A percentile compares a stretch with the other conserved stretches of the same genome.
Conservation (phyloP, 2,888 invertebrate species). For the Andrena fulva region DNA sequence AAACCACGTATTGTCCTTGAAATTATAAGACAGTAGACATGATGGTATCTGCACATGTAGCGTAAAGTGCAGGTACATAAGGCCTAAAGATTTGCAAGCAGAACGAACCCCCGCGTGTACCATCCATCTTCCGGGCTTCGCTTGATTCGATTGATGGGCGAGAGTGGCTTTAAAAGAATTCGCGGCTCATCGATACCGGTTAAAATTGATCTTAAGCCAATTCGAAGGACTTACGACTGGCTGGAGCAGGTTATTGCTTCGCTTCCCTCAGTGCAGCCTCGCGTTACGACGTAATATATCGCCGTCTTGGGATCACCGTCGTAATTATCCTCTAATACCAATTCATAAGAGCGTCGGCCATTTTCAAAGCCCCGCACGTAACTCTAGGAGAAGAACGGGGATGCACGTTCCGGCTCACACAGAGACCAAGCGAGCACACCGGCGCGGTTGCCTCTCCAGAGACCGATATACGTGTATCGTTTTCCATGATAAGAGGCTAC, state of each 20-base stretch:
- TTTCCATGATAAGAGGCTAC: slow-evolving; percentile 64
- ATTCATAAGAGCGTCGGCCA: slow-evolving; percentile 74
- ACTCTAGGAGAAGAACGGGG: slow-evolving; percentile 74
- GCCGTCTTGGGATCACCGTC: slow-evolving; percentile 70
- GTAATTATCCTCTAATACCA: slow-evolving; percentile 74
- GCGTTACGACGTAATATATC: slow-evolving; percentile 67
- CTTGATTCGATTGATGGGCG: not conserved
- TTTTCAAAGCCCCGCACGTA: slow-evolving; percentile 81
- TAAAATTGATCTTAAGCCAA: slow-evolving; percentile 46
- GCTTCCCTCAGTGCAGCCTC: slow-evolving; percentile 28
- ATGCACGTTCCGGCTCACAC: slow-evolving; percentile 36
- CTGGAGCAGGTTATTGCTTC: slow-evolving; percentile 50
- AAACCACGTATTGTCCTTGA: too few relatives aligned
- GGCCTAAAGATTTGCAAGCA: not conserved
- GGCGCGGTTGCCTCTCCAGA: slow-evolving; percentile 44
- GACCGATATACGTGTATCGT: slow-evolving; percentile 71
- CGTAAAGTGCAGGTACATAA: too few relatives aligned
- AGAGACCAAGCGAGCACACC: not conserved
- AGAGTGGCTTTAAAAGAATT: slow-evolving; percentile 6
- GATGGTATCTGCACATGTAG: too few relatives aligned
- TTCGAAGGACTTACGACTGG: slow-evolving; percentile 49
- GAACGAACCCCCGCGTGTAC: not conserved
- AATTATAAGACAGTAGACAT: too few relatives aligned
- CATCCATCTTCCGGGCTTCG: not conserved
- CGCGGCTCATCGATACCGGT: slow-evolving; percentile 18